These are phyloP conservation scores for Pungitius pungitius DNA, from an alignment of 2,113 vertebrate species.

Conservation along the genomic window DNA sequence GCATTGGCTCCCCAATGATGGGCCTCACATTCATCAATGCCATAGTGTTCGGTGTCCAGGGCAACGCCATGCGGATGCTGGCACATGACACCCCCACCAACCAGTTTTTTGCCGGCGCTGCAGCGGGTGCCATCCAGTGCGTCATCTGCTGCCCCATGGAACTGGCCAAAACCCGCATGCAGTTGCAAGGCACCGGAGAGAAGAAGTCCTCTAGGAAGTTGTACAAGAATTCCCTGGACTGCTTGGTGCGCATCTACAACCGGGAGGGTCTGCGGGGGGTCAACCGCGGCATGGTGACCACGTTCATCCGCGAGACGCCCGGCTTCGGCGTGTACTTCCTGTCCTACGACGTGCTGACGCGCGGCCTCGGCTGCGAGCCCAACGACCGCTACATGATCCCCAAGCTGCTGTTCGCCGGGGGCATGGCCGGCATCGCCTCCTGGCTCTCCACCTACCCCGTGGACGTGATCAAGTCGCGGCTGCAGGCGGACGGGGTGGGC, in stretches of 20 bases:
- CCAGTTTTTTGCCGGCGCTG: conserved; percentile 93
- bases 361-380: conserved; percentile 88
- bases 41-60: conserved; percentile 95
- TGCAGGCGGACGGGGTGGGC: conserved; percentile 92
- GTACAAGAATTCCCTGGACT: conserved; percentile 96
- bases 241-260: conserved; percentile 90
- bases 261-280: conserved; percentile 89
- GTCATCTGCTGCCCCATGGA: conserved; percentile 98
- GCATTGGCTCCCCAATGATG: conserved; percentile 98
- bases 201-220: conserved; percentile 84
- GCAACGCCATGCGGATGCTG: conserved; percentile 88
- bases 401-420: conserved; percentile 93
- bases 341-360: conserved; percentile 90
- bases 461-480: conserved; percentile 95
- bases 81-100: conserved; percentile 89
- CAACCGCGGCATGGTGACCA: conserved; percentile 93
- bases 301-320: conserved; percentile 91
- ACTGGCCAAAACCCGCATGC: conserved; percentile 96
- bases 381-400: conserved; percentile 89
- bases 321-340: conserved; percentile 97
- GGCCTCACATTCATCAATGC: conserved; percentile 98
- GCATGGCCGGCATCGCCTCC: conserved; percentile 91
- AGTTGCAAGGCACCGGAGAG: conserved; percentile 91
- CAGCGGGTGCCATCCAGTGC: conserved; percentile 92
- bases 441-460: conserved; percentile 95